Evolutionary conservation across 2,888 invertebrate genomes (phyloP).

Genomic region (Lutraria lutraria): DNA sequence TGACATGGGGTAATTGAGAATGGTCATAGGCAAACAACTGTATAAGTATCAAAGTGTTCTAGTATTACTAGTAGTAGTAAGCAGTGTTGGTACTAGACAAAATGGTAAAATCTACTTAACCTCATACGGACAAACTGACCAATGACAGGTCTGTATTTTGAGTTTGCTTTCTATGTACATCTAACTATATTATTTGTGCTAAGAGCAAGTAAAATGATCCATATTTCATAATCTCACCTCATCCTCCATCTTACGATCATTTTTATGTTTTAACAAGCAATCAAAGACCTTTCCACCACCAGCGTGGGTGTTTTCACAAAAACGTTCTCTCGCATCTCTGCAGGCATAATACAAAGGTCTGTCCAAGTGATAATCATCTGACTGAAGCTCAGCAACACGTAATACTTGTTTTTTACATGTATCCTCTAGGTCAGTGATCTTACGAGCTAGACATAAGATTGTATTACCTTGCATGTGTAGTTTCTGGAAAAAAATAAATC

Average conservation of each 20-base stretch:
- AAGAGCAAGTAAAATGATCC: too few species aligned
- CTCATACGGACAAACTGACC: too few species aligned
- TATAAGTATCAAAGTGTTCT: too few species aligned
- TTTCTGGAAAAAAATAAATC: constrained; percentile 74
- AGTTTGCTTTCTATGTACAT: too few species aligned
- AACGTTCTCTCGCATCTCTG: constrained; percentile 91
- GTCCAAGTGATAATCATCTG: constrained; percentile 95
- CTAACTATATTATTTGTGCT: too few species aligned
- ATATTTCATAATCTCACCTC: constrained; percentile 82
- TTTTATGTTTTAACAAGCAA: constrained; percentile 94
- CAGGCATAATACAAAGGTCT: constrained; percentile 96
- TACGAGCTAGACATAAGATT: constrained; percentile 93
- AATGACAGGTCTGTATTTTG: too few species aligned
- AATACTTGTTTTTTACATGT: constrained; percentile 93
- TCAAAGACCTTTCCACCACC: constrained; percentile 95
- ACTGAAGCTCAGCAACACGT: constrained; percentile 95
- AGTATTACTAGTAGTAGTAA: too few species aligned
- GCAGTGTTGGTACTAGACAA: too few species aligned
- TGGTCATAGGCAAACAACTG: too few species aligned
- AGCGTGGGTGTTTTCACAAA: constrained; percentile 91
- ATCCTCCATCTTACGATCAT: constrained; percentile 89
- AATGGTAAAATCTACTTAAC: too few species aligned
- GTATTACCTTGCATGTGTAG: constrained; percentile 92
- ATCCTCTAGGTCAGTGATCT: constrained; percentile 88
- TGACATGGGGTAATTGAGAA: too few species aligned